These are phyloP conservation scores for Pampus argenteus DNA, from an alignment of 2,797 vertebrate genomes.

Conservation along the genomic window DNA sequence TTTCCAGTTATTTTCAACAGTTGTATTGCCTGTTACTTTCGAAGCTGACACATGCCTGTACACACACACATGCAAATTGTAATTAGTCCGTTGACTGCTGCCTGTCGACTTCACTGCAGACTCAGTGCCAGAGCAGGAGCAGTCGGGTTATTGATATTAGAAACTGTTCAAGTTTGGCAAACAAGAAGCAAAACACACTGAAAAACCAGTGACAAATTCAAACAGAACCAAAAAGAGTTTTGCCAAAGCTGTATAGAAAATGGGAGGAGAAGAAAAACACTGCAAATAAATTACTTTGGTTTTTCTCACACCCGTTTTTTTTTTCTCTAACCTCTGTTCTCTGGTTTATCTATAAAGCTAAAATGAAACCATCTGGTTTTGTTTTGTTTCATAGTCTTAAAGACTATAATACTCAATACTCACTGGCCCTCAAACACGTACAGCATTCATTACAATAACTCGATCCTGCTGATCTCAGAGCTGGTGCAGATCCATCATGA, in stretches of 20 bases:
- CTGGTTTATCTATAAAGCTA: slow-evolving; percentile 21
- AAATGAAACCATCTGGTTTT: slow-evolving; percentile 60
- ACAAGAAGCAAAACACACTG: background rate
- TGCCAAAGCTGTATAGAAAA: slow-evolving; percentile 10
- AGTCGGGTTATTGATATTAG: background rate
- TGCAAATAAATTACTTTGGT: slow-evolving; percentile 33
- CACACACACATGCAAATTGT: background rate
- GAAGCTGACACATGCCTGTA: background rate
- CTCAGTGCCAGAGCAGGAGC: background rate
- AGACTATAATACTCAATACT: slow-evolving; percentile 39
- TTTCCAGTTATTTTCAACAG: background rate
- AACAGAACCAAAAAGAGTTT: slow-evolving; percentile 14
- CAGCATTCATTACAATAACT: slow-evolving; percentile 30
- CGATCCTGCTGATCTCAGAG: slow-evolving; percentile 16
- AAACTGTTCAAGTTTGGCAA: slow-evolving; percentile 17
- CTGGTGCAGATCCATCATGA: slow-evolving; percentile 51
- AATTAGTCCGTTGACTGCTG: slow-evolving; percentile 8
- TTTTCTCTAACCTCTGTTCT: slow-evolving; percentile 23
- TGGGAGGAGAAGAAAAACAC: slow-evolving; percentile 9
- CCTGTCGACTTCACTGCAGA: background rate
- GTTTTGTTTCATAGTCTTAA: slow-evolving; percentile 39
- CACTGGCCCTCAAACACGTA: slow-evolving; percentile 18
- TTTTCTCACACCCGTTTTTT: slow-evolving; percentile 12
- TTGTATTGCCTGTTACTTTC: background rate
- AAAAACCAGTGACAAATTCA: slow-evolving; percentile 7